Evolutionary conservation across 2,113 vertebrate species (phyloP), one percentile per base, ranked within the genome.

Genomic region (Oostethus manadensis): DNA sequence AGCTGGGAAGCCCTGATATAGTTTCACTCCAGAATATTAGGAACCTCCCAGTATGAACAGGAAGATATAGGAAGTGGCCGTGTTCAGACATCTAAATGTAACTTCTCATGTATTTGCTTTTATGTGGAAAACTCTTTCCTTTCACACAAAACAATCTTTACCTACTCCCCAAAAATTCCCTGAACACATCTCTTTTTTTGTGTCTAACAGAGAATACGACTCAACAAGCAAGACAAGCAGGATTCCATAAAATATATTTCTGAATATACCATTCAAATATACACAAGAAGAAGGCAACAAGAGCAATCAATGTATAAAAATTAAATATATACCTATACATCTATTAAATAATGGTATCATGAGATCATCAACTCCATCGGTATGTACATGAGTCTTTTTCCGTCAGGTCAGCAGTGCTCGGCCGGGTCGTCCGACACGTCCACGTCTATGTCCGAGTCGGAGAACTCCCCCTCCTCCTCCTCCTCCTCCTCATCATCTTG

Each of bases 271-370:
- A 80, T 74, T 70, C 56, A 81, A 78, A 80, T 82, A 66, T 81
- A 83, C 73, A 88, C 74, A 73, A 54, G 58, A 45, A 40, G 6
- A 56, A 51, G 60, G 73, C 23, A 51, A 47, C 18, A 71, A 86
- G 72, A 83, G 74, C 77, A 71, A 74, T 66, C 44, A 43, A 61
- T 23, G 76, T 74, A 73, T 47, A 72, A 76, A 55, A 76, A 66
- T 89, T 90, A 89, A 91, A 90, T 90, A 89, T 84, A 85, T 70
- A 88, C 65, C 79, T 82, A 87, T 90, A 90, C 78, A 79, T 89
- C 81, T 86, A 84, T 86, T 87, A 89, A 89, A 90, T 89, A 89
- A 61, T 56, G 56, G 57, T 84, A 76, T 60, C 61, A 43, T 64
- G 60, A 33, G 3, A 8, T 75, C 68, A 57, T 58, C 29, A 29